Evolutionary conservation across 2,888 invertebrate genomes (phyloP), one percentile per base, ranked within the genome.

Genomic region (Dryadula phaetusa): DNA sequence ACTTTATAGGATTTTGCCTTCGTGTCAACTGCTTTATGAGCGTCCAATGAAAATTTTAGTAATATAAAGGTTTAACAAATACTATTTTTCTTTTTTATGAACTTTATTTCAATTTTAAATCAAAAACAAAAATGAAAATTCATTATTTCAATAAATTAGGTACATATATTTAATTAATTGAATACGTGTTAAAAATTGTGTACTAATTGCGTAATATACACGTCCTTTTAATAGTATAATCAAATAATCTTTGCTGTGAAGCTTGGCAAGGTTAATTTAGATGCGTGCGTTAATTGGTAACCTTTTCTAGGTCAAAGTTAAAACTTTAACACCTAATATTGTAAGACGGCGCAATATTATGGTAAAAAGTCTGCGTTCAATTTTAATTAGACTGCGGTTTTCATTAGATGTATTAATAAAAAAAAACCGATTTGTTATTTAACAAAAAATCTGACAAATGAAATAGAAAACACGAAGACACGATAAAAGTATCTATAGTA

Each of bases 1-100:
- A 76, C 78, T 83, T 86, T 86, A 88, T 85, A 78, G 83, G 82
- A 71, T 77, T 76, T 78, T 66, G 76, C 75, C 76, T 77, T 74
- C 67, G 76, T 74, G 76, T 79, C 79, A 79, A 83, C 79, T 81
- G 80, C 78, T 80, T 84, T 82, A 82, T 80, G 81, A 77, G 73
- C 73, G 71, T 73, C 76, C 75, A 77, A 82, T 83, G 82, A 66
- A 69, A 66, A 66, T 28, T 64, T 52, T 65, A 62, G 37, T 64
- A 42, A 53, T 34, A 53, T 28, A 25, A 44, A 25, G 16, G 37
- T 25, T 44, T 44, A 60, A 5, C 22, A 40, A 12, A 34, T 37
- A 22, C 20, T 37, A n/a, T 4, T 22, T 40, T 37, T 53, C n/a
- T n/a, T n/a, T n/a, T n/a, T n/a, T n/a, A n/a, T n/a, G n/a, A n/a